phyloP scores from a whole-genome alignment of 2,888 invertebrate genomes.

The Dynastes maya region DNA sequence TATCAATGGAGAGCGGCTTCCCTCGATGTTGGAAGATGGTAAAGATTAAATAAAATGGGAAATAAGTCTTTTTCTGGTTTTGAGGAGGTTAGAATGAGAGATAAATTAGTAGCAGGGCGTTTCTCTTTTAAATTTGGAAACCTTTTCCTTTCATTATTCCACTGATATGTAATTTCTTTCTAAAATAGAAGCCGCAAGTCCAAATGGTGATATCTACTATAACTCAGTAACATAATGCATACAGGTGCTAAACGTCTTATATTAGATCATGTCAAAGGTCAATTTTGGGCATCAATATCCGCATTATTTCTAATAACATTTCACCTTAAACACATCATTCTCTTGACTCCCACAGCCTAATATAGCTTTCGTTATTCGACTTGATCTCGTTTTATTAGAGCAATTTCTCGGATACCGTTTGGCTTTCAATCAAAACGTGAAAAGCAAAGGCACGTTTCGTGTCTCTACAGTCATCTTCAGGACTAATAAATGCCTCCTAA shows the following conservation, averaged over 20 bases:
- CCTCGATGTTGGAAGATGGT: background rate
- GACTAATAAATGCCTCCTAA: slow-evolving; percentile 1
- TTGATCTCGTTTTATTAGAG: slow-evolving; percentile 7
- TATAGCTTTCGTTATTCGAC: background rate
- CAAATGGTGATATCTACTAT: background rate
- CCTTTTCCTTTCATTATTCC: no score
- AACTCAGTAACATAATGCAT: background rate
- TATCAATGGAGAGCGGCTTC: slow-evolving; percentile 19
- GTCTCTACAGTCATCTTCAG: slow-evolving; percentile 11
- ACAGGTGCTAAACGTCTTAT: slow-evolving; percentile 67
- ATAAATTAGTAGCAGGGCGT: no score
- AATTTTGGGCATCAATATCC: slow-evolving; percentile 67
- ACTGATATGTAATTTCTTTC: no score
- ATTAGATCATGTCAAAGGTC: slow-evolving; percentile 67
- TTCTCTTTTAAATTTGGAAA: no score
- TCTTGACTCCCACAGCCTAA: background rate
- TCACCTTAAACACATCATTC: slow-evolving; percentile 5
- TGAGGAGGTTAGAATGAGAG: no score
- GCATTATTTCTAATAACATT: slow-evolving; percentile 67
- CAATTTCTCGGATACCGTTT: no score
- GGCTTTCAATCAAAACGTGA: background rate
- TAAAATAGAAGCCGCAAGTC: no score
- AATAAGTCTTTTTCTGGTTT: no score
- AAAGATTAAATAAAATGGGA: no score
- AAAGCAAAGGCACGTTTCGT: background rate